Evolutionary conservation across 2,888 invertebrate genomes (phyloP), one percentile per base, ranked within the genome.

Genomic region (Idaea aversata): DNA sequence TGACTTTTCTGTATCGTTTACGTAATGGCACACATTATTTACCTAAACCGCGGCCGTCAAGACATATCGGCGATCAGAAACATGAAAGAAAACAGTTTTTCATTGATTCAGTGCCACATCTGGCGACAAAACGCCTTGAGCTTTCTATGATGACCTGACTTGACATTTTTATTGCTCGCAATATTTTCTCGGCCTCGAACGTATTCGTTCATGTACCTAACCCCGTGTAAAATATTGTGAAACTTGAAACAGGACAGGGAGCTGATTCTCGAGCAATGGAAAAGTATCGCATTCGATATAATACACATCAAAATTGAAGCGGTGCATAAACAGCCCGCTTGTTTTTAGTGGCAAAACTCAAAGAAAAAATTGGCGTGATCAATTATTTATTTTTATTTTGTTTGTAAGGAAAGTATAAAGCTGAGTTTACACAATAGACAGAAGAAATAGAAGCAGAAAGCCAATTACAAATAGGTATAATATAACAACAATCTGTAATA

Each of bases 131-230:
- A 91, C 87, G 92, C 91, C 87, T 84, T 87, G 84, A 86, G 91
- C 89, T 88, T 90, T 90, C 87, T 87, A 87, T 92, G 92, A 93
- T 92, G 93, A 92, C 93, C 91, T 91, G 91, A 92, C 91, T 91
- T 92, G 93, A 91, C 91, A 92, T 91, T 91, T 92, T 93, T 93
- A 92, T 92, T 91, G 89, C 90, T 79, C 77, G 81, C 90, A 87
- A 93, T 92, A 92, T 91, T 91, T 80, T 84, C 82, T 79, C 78
- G 86, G 87, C 91, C 91, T 91, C 90, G 75, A 76, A 91, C 91
- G 89, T 88, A 87, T 88, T 87, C 84, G 83, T 79, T 87, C 85
- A 81, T 85, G 82, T 84, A 13, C 13, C 47, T 47, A 81, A 82
- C 82, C 76, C 80, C 78, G 83, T 83, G 84, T 89, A 83, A 92